Evolutionary conservation across 1,140 invertebrate species (phyloP), one percentile per base, ranked within the genome.

Genomic region (Cotesia chilonis): DNA sequence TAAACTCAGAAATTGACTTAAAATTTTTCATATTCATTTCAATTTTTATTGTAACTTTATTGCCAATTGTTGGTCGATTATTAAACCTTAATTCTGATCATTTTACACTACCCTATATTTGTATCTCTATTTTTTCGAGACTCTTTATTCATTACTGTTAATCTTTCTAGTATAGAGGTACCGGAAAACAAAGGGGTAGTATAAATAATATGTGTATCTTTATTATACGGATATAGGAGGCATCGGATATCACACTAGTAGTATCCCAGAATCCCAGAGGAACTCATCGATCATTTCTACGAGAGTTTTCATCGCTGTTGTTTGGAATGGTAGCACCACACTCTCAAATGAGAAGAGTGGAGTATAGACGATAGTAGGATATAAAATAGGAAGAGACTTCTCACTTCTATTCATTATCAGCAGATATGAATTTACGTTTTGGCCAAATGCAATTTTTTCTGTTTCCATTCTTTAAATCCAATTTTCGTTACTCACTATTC

Each of bases 221-320:
- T 28, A 28, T 28, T 38, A 52, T 55, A 17, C 71, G 20, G 60
- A 37, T 12, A 17, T n/a, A 28, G 12, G 59, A 52, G 61, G 47
- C 7, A 20, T 61, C 65, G 64, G 64, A 64, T 74, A 74, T 74
- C 73, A 61, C 68, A 54, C 51, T 55, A 37, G 47, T 37, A 20
- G 61, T 37, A 47, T 74, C 76, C 68, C 71, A 59, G 37, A 66
- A 47, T 74, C 76, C 68, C 71, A 59, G 37, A 66, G 67, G 73
- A 72, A 71, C 74, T 68, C 75, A 75, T 78, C 75, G 76, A 78
- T 78, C 76, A 78, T 73, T 71, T 78, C 75, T 76, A 78, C 59
- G 76, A 76, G 76, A 75, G 71, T 76, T 78, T 78, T 75, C 76
- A 76, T 76, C 76, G 73, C 28, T 28, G 52, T 63, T 69, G 60